Evolutionary conservation across 2,797 vertebrate genomes (phyloP), one percentile per base, ranked within the genome.

Genomic region (Phataginus tetradactyla): DNA sequence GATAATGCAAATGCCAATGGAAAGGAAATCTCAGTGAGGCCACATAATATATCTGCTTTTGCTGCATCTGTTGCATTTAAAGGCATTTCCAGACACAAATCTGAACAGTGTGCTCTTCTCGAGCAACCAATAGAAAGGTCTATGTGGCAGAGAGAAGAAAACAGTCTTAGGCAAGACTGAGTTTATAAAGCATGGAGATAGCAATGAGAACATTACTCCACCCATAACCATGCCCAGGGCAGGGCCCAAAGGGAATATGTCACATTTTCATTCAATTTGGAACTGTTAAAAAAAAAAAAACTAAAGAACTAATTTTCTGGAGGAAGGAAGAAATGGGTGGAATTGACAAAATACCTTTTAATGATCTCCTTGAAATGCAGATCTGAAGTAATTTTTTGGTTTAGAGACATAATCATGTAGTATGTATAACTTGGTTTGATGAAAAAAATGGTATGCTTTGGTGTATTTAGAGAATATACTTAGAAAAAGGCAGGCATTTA

Each of bases 61-160:
- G 69, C 79, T 69, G 39, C 69, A n/a, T 91, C 72, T 80, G 37
- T 69, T 85, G 34, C 87, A 66, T 63, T 90, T n/a, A 9, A 37
- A 87, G 79, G 59, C 77, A 80, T 64, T 91, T 96, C 64, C 63
- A 84, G 75, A 95, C 57, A 51, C 69, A 78, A 49, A 83, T 86
- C 64, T 96, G 59, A 85, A 59, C n/a, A 68, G n/a, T 42, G 29
- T 77, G 34, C 37, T 25, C 1, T 53, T 89, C n/a, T 72, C 91
- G 39, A 94, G 84, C 68, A 89, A 29, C 75, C 86, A 80, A 4
- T 9, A 72, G 87, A 87, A 66, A 87, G 39, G 20, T 51, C 72
- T 66, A 25, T 80, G n/a, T 55, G 23, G 57, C 80, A 29, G 61
- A 92, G 57, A 55, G 29, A 55, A 81, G 77, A 34, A 69, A 93